Evolutionary conservation across 2,113 vertebrate genomes (phyloP).

Genomic region (Indicator indicator): DNA sequence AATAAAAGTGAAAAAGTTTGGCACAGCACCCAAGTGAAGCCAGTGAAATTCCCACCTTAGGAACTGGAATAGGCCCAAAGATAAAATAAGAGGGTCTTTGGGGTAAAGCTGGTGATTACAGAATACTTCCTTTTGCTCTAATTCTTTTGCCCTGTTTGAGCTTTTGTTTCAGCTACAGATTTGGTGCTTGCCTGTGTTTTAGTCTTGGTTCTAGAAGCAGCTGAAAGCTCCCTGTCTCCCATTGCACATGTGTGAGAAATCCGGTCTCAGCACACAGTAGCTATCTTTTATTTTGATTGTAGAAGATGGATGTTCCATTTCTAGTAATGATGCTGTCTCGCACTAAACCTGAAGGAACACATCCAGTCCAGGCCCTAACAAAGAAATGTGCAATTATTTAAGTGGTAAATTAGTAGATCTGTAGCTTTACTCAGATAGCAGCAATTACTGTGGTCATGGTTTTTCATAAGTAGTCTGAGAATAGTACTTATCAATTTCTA

Average conservation of each 20-base stretch:
- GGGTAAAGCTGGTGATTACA: not conserved
- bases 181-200: not conserved
- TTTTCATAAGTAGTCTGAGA: slow-evolving; percentile 51
- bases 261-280: not conserved
- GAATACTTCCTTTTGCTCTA: not conserved
- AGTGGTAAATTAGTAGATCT: slow-evolving; percentile 3
- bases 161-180: not conserved
- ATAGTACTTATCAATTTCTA: slow-evolving; percentile 53
- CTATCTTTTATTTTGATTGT: not conserved
- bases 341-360: not conserved
- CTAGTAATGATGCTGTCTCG: not conserved
- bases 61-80: not conserved
- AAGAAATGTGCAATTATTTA: not conserved
- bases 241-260: not conserved
- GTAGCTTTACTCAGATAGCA: slow-evolving; percentile 20
- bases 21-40: not conserved
- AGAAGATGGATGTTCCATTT: not conserved
- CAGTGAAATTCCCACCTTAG: not conserved
- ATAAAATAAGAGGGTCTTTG: not conserved
- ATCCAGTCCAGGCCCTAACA: not conserved
- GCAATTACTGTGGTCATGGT: slow-evolving; percentile 41
- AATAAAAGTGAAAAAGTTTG: not conserved
- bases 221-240: not conserved
- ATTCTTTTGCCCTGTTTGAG: not conserved
- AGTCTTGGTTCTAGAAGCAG: not conserved